Base-by-base conservation (phyloP, 1,140 invertebrate genomes). In the Sitophilus oryzae region DNA sequence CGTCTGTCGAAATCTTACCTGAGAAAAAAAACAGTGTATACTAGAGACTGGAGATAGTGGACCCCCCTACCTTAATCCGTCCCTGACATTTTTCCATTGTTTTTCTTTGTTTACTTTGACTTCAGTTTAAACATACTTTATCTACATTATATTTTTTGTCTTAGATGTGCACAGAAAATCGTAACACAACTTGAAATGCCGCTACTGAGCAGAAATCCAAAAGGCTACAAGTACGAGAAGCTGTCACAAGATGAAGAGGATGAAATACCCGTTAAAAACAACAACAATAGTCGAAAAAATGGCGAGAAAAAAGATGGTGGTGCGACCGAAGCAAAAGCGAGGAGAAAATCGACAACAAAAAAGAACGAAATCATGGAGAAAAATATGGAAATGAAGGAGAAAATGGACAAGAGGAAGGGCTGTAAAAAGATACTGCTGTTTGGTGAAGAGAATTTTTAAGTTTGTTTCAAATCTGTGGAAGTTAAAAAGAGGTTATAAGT, bases 81-180 rank as follows among this genome's bases (percentile, higher is more conserved):
- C n/a, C n/a, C n/a, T n/a, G n/a, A n/a, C n/a, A n/a, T n/a, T n/a
- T n/a, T n/a, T n/a, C n/a, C n/a, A n/a, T n/a, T n/a, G n/a, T n/a
- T n/a, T n/a, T n/a, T n/a, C n/a, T n/a, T n/a, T n/a, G n/a, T n/a
- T n/a, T n/a, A n/a, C n/a, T n/a, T n/a, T n/a, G n/a, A n/a, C n/a
- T n/a, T n/a, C n/a, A n/a, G n/a, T n/a, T n/a, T n/a, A n/a, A n/a
- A n/a, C n/a, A n/a, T n/a, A n/a, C n/a, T n/a, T n/a, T n/a, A n/a
- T n/a, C n/a, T n/a, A n/a, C n/a, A n/a, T n/a, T n/a, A n/a, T n/a
- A n/a, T n/a, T n/a, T n/a, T n/a, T n/a, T n/a, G n/a, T n/a, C n/a
- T n/a, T n/a, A 87, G 85, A 71, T 87, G 85, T 70, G 84, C 84
- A 59, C 84, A 87, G 66, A 87, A 87, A 73, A 86, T 87, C 55